These are phyloP conservation scores for Gephyroberyx darwinii DNA, from an alignment of 2,797 vertebrate genomes.

Conservation along the genomic window DNA sequence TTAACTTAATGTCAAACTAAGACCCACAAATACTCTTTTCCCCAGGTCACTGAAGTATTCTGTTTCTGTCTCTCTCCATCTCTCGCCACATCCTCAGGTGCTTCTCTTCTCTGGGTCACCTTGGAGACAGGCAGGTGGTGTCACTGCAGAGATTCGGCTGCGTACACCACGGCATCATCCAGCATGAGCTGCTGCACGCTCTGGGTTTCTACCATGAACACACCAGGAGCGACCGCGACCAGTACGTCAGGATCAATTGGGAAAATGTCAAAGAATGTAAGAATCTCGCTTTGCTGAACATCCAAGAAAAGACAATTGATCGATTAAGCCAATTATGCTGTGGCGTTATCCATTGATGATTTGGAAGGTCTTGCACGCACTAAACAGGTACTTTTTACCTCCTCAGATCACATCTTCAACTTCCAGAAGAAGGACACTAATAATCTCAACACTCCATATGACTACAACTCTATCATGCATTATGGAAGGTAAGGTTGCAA, in stretches of 20 bases:
- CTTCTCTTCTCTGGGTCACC: constrained; percentile 74
- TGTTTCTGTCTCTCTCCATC: not conserved
- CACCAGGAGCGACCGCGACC: constrained; percentile 80
- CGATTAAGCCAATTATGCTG: no score
- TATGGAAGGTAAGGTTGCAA: constrained; percentile 71
- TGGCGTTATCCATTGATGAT: no score
- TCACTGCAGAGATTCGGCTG: constrained; percentile 80
- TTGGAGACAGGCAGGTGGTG: constrained; percentile 75
- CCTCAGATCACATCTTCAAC: constrained; percentile 50
- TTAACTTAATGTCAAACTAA: no score
- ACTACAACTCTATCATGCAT: constrained; percentile 86
- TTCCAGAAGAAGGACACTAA: constrained; percentile 76
- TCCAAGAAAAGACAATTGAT: not conserved
- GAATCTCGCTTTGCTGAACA: not conserved
- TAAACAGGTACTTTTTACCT: not conserved
- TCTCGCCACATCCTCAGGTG: constrained; percentile 70
- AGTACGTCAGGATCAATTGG: constrained; percentile 79
- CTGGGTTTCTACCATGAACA: constrained; percentile 86
- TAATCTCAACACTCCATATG: constrained; percentile 77
- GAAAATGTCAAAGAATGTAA: constrained; percentile 53
- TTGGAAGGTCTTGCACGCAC: not conserved
- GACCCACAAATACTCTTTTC: not conserved
- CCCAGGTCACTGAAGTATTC: not conserved
- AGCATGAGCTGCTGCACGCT: constrained; percentile 81
- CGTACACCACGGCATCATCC: constrained; percentile 71